Evolutionary conservation across 2,113 vertebrate genomes (phyloP).

Genomic region (Corapipo altera): DNA sequence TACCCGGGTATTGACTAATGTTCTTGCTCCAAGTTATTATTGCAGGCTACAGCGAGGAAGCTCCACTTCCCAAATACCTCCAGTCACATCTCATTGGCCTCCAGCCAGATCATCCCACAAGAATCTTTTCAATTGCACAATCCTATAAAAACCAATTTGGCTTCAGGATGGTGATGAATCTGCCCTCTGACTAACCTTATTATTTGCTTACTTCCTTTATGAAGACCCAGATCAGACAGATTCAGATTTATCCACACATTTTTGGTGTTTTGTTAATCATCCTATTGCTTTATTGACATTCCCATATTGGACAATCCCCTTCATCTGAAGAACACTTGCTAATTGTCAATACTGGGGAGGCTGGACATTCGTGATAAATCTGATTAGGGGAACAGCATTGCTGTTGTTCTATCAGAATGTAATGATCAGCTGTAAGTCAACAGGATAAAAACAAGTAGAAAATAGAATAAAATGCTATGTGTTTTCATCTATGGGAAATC

Average conservation of each 20-base stretch:
- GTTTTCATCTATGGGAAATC: neutral
- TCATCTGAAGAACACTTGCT: neutral
- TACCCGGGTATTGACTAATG: neutral
- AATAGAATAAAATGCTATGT: neutral
- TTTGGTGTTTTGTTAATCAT: neutral
- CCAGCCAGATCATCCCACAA: neutral
- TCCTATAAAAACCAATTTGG: neutral
- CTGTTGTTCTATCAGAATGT: neutral
- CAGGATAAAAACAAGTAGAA: neutral
- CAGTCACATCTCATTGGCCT: neutral
- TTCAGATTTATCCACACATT: neutral
- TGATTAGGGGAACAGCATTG: neutral
- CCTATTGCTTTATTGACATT: neutral
- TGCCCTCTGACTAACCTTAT: neutral
- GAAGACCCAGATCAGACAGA: neutral
- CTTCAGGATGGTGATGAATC: neutral
- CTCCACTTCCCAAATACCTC: neutral
- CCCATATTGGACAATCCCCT: neutral
- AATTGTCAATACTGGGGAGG: neutral
- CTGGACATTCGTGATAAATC: neutral
- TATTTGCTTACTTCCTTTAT: neutral
- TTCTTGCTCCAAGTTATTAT: neutral
- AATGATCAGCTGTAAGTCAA: neutral
- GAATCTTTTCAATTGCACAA: neutral
- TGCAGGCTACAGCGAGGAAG: neutral